Evolutionary conservation across 2,888 invertebrate species (phyloP), one percentile per base, ranked within the genome.

Genomic region (Dyspetes luteomarginatus): DNA sequence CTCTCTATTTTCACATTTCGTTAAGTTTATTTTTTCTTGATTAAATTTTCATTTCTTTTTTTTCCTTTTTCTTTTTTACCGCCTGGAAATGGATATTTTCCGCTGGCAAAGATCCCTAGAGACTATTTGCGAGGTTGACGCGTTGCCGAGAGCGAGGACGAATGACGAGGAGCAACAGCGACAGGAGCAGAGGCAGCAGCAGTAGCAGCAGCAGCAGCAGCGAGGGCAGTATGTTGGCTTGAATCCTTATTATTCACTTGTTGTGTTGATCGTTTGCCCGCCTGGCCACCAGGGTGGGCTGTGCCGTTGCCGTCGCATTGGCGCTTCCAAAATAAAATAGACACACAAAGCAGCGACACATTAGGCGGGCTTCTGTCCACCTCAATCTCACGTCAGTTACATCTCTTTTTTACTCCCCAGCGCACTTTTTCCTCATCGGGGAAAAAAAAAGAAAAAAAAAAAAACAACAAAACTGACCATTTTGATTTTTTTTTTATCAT

Each of bases 311-410:
- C 86, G 87, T 88, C 89, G 85, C 90, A 88, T 87, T 89, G 89
- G 87, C 88, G 89, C 89, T 90, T 90, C 90, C 89, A 89, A 90
- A 90, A 90, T 87, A 58, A 69, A 41, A 69, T 15, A 28, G 86
- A 91, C 86, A n/a, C n/a, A 89, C 87, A 88, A 85, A 90, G 88
- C 86, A 89, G 87, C 88, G 87, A 90, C 89, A n/a, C n/a, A 88
- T 90, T 89, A 90, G 86, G 82, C 82, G 81, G 62, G 81, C 76
- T 71, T 81, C 80, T 78, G 83, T 78, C 52, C 72, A 24, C 9
- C 22, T 74, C 62, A 19, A 50, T 64, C 26, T 24, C 56, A 15
- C 48, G 71, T n/a, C 9, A 9, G 12, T 9, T n/a, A 41, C 65
- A 36, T 72, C 26, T 50, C 17, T 7, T 28, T 43, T n/a, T n/a